Percentiles rank a stretch among this genome's conserved stretches.
Conservation (phyloP, 2,113 vertebrate species). For the Larimichthys crocea region DNA sequence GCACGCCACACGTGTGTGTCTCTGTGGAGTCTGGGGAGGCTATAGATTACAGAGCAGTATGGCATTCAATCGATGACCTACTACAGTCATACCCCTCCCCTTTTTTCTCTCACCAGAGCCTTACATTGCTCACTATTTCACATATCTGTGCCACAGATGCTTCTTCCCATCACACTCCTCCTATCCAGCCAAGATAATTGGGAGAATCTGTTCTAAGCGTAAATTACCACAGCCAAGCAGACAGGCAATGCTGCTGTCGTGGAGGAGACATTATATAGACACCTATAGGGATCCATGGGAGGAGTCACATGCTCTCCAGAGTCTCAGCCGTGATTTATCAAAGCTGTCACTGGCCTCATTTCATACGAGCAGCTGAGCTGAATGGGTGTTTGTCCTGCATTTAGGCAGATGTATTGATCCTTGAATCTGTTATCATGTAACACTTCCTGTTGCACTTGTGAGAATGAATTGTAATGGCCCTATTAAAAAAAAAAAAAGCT, state of each 20-base stretch:
- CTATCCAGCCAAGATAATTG: not conserved
- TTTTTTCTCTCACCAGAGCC: slow-evolving; percentile 14
- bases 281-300: slow-evolving; percentile 26
- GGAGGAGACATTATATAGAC: slow-evolving; percentile 29
- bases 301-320: slow-evolving; percentile 34
- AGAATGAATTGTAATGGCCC: slow-evolving; percentile 33
- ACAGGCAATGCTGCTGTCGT: slow-evolving; percentile 2
- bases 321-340: slow-evolving; percentile 50
- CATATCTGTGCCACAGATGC: slow-evolving; percentile 3
- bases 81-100: slow-evolving; percentile 28
- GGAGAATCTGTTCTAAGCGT: slow-evolving; percentile 21
- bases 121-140: slow-evolving; percentile 29
- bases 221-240: slow-evolving; percentile 13
- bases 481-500: slow-evolving; percentile 34
- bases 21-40: slow-evolving; percentile 58
- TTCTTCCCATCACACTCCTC: slow-evolving; percentile 30
- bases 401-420: slow-evolving; percentile 61
- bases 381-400: slow-evolving; percentile 56
- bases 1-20: slow-evolving; percentile 55
- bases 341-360: slow-evolving; percentile 47
- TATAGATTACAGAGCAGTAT: slow-evolving; percentile 69
- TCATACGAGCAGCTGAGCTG: slow-evolving; percentile 43
- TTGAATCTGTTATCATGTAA: slow-evolving; percentile 45
- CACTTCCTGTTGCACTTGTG: slow-evolving; percentile 41
- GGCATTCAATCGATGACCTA: slow-evolving; percentile 74